These are phyloP conservation scores for Podargus strigoides DNA, from an alignment of 2,797 vertebrate species.

Conservation along the genomic window DNA sequence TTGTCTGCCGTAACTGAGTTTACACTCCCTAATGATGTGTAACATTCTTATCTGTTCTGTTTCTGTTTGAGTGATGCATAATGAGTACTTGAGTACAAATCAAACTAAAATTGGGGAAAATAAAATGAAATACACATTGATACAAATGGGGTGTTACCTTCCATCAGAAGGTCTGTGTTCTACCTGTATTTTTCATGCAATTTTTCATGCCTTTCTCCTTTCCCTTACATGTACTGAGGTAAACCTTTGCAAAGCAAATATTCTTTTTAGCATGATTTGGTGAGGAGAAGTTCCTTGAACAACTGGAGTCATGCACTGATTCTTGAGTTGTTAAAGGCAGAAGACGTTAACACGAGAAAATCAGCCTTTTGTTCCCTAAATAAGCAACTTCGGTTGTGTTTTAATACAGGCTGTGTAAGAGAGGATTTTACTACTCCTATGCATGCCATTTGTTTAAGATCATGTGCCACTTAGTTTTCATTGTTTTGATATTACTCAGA, in stretches of 20 bases:
- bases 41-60: neutral
- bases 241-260: slow-evolving; percentile 29
- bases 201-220: neutral
- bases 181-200: neutral
- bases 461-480: neutral
- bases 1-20: neutral
- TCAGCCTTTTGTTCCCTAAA: neutral
- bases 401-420: neutral
- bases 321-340: neutral
- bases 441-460: neutral
- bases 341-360: neutral
- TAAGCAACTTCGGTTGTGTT: neutral
- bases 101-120: neutral
- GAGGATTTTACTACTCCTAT: neutral
- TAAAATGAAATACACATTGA: slow-evolving; percentile 16
- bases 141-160: neutral
- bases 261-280: neutral
- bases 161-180: neutral
- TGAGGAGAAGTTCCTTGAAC: neutral
- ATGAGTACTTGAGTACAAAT: neutral
- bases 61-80: neutral
- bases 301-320: neutral
- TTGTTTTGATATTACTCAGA: neutral
- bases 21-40: neutral
- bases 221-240: neutral